These are phyloP conservation scores for Takifugu bimaculatus DNA, from an alignment of 2,113 vertebrate species.

Conservation along the genomic window DNA sequence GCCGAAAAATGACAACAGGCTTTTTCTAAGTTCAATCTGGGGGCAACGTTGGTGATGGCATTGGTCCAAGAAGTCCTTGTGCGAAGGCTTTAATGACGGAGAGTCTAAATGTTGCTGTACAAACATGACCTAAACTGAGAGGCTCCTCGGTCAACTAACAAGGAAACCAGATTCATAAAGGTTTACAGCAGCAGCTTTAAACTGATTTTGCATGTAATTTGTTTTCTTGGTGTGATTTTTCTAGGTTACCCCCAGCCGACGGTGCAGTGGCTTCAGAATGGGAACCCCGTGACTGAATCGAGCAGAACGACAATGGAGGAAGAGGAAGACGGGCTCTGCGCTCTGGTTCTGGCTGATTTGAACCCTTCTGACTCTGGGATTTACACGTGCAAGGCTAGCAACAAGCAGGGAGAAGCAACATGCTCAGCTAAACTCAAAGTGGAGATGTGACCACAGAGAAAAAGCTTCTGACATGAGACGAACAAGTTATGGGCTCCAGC, in stretches of 20 bases:
- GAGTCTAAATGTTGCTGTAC: no score
- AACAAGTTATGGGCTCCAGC: neutral
- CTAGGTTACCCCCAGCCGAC: slow-evolving; percentile 74
- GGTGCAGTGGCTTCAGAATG: slow-evolving; percentile 71
- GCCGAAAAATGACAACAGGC: no score
- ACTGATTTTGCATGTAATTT: no score
- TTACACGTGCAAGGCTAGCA: slow-evolving; percentile 71
- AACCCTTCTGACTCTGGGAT: slow-evolving; percentile 66
- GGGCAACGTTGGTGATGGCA: no score
- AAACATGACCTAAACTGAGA: no score
- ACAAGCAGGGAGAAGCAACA: slow-evolving; percentile 54
- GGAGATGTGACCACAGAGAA: slow-evolving; percentile 5
- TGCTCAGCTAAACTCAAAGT: slow-evolving; percentile 59
- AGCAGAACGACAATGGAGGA: slow-evolving; percentile 47
- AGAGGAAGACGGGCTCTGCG: slow-evolving; percentile 66
- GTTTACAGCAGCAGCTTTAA: no score
- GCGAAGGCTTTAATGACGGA: no score
- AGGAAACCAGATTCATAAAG: no score
- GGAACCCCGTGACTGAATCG: slow-evolving; percentile 47
- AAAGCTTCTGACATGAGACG: neutral
- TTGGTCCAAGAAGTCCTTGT: no score
- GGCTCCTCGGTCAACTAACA: no score
- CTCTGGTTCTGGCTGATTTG: slow-evolving; percentile 62
- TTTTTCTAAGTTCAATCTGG: no score
- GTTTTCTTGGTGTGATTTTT: neutral